A percentile compares a stretch with the other conserved stretches of the same genome.
Evolutionary conservation across 2,888 invertebrate species (phyloP).

Genomic region (Scaptomyza tumidula): DNA sequence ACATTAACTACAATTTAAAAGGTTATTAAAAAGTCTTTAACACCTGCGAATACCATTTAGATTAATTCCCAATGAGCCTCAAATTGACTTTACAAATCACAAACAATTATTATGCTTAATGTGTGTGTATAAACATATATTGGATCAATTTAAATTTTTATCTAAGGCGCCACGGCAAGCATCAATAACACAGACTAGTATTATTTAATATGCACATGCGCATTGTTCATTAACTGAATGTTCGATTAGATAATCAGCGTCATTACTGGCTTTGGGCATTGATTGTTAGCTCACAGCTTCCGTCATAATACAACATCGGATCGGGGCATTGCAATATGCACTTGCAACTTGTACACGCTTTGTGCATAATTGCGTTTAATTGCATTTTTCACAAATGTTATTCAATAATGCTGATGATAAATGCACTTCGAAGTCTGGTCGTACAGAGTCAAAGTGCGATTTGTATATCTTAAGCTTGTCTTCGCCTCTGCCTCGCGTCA

Average conservation of each 20-base stretch:
- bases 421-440: constrained; percentile 6
- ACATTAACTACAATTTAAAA: no score
- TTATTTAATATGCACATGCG: constrained; percentile 34
- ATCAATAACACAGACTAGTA: constrained; percentile 7
- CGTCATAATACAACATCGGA: constrained; percentile 59
- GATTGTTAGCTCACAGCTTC: constrained; percentile 67
- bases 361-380: constrained; percentile 75
- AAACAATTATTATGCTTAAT: not conserved
- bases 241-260: constrained; percentile 67
- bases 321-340: constrained; percentile 12
- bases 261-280: constrained; percentile 46
- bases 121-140: constrained; percentile 4
- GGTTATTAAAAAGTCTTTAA: no score
- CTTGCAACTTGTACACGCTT: constrained; percentile 18
- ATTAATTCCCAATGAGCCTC: not conserved
- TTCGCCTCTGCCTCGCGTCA: constrained; percentile 49
- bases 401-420: constrained; percentile 27
- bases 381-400: constrained; percentile 38
- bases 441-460: constrained; percentile 7
- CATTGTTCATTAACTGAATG: constrained; percentile 34
- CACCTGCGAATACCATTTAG: not conserved
- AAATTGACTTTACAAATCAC: not conserved
- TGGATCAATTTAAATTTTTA: constrained; percentile 23
- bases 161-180: constrained; percentile 22
- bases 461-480: constrained; percentile 29